phyloP scores from a whole-genome alignment of 1,140 invertebrate species.

The Drosophila albomicans region DNA sequence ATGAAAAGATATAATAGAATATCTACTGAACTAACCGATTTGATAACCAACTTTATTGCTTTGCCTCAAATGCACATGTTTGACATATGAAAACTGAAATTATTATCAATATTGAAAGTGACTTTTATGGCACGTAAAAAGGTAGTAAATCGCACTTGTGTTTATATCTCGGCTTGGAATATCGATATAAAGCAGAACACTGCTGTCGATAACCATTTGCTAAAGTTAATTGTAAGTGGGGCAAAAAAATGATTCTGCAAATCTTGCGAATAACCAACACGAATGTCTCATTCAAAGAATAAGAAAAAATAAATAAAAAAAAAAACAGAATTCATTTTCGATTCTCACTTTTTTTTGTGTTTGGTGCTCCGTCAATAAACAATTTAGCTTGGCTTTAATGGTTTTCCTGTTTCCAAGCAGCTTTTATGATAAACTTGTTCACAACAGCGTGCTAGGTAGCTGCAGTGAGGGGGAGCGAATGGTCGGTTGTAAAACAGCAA shows the following conservation, averaged over 20 bases:
- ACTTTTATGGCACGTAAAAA: not conserved
- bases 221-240: conserved; percentile 40
- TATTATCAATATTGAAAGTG: not conserved
- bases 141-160: not conserved
- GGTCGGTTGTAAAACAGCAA: not conserved
- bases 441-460: conserved; percentile 37
- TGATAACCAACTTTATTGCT: no score
- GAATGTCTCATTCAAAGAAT: conserved; percentile 35
- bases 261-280: conserved; percentile 41
- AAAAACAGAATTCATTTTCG: conserved; percentile 50
- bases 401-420: conserved; percentile 56
- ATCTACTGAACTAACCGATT: no score
- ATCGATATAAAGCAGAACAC: not conserved
- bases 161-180: conserved; percentile 1
- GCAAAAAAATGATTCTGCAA: conserved; percentile 58
- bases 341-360: conserved; percentile 38
- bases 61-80: not conserved
- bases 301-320: conserved; percentile 12
- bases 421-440: conserved; percentile 71
- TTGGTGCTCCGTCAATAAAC: conserved; percentile 56
- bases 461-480: conserved; percentile 10
- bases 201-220: conserved; percentile 36
- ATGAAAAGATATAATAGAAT: no score
- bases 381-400: conserved; percentile 76
- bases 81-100: not conserved